phyloP scores from a whole-genome alignment of 2,888 invertebrate genomes.

The Disparrhopalites patrizii region DNA sequence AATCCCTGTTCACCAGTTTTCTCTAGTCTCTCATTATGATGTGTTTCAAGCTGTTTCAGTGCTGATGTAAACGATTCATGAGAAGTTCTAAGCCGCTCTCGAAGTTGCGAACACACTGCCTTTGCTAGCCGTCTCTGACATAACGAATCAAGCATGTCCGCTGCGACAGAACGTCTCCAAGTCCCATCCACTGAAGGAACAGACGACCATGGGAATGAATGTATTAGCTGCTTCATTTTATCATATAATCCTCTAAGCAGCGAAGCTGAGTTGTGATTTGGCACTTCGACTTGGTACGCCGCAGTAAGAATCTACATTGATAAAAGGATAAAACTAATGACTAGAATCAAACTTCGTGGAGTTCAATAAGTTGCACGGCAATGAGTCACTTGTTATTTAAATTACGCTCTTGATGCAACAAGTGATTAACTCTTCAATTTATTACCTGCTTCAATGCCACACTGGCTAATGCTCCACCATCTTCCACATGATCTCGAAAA shows the following conservation, averaged over 20 bases:
- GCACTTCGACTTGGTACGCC: slow-evolving; percentile 71
- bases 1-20: slow-evolving; percentile 75
- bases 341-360: no score
- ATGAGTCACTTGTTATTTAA: background rate
- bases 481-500: slow-evolving; percentile 48
- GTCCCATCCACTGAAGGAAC: slow-evolving; percentile 56
- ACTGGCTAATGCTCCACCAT: slow-evolving; percentile 60
- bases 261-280: slow-evolving; percentile 50
- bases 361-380: no score
- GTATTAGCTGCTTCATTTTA: slow-evolving; percentile 63
- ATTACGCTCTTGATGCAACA: background rate
- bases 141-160: slow-evolving; percentile 64
- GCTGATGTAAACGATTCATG: slow-evolving; percentile 62
- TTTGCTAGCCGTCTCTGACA: slow-evolving; percentile 67
- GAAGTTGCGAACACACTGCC: slow-evolving; percentile 62
- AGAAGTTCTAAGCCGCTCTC: slow-evolving; percentile 68
- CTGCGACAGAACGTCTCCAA: slow-evolving; percentile 70
- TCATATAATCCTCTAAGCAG: slow-evolving; percentile 46
- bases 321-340: slow-evolving; percentile 5
- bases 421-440: background rate
- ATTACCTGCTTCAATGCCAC: slow-evolving; percentile 69
- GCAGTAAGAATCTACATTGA: slow-evolving; percentile 59
- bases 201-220: slow-evolving; percentile 61
- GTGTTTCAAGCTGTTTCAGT: slow-evolving; percentile 65
- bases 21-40: slow-evolving; percentile 67